Base-by-base conservation (phyloP, 1,140 invertebrate genomes). In the Melanaphis sacchari region DNA sequence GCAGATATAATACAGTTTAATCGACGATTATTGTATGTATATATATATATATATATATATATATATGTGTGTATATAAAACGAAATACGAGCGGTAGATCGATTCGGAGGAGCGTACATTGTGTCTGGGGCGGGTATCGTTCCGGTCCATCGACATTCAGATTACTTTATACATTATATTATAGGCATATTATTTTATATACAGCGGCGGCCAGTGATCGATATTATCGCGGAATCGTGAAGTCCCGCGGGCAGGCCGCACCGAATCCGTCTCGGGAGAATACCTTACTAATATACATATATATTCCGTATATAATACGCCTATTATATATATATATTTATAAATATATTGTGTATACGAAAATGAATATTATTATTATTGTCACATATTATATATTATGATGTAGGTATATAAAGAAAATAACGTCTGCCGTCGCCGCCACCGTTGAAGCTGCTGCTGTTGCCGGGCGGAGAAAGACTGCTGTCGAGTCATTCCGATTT, bases 1-100 rank as follows among this genome's bases (percentile, higher is more conserved):
- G 59, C 59, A 76, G 59, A 76, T 76, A 76, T 76, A 76, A 76
- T 76, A 76, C 59, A n/a, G 59, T 76, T 76, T 76, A 76, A 76
- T 76, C 59, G 59, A 36, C 59, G 59, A 76, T 76, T 76, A 76
- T 76, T 76, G 22, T 46, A n/a, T 46, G 43, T 11, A 46, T 11
- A 15, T n/a, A n/a, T n/a, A n/a, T n/a, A n/a, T n/a, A n/a, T n/a
- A n/a, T n/a, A n/a, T n/a, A n/a, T n/a, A n/a, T n/a, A n/a, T n/a
- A 2, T 43, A 43, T 43, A 43, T 43, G 11, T 43, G 11, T 43
- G 11, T 43, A 43, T 6, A 9, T 76, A 76, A 4, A 3, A n/a
- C 31, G 59, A 76, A 76, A 76, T n/a, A n/a, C 59, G 31, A 76
- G 4, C 59, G 31, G 59, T 76, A 76, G 59, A 76, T 15, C 59